Conservation (phyloP, 2,797 vertebrate species). For the Aphelocoma californica region DNA sequence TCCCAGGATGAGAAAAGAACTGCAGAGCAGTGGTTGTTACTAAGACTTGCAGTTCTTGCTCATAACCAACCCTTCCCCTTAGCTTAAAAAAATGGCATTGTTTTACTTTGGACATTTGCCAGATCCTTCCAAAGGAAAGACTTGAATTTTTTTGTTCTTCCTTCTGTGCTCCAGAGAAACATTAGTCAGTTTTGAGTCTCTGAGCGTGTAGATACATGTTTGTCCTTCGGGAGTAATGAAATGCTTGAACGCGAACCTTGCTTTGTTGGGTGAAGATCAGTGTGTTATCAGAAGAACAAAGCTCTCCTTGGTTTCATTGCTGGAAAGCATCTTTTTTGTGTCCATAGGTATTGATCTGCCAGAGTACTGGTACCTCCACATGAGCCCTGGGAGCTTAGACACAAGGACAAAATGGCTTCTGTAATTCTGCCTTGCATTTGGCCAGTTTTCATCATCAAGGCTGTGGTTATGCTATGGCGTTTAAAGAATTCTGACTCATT, state of each 20-base stretch:
- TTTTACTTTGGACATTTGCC: neutral
- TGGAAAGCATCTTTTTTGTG: neutral
- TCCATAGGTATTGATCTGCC: neutral
- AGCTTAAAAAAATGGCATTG: neutral
- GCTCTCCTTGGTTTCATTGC: neutral
- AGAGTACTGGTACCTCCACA: neutral
- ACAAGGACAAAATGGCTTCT: neutral
- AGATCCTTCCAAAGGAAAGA: neutral
- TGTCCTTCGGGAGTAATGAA: neutral
- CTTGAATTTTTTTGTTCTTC: neutral
- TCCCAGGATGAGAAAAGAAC: neutral
- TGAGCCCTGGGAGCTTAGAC: neutral
- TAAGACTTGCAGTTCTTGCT: neutral
- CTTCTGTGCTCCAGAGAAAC: neutral
- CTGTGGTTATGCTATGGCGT: neutral
- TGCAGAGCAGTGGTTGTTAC: neutral
- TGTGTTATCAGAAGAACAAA: neutral
- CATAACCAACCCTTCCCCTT: neutral
- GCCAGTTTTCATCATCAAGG: neutral
- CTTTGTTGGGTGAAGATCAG: neutral
- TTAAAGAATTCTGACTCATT: constrained; percentile 15
- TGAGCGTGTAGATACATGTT: neutral
- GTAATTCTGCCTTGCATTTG: neutral
- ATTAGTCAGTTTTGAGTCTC: neutral
- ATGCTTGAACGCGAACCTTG: neutral